Evolutionary conservation across 1,140 invertebrate genomes (phyloP), one percentile per base, ranked within the genome.

Genomic region (Drosophila sp.): DNA sequence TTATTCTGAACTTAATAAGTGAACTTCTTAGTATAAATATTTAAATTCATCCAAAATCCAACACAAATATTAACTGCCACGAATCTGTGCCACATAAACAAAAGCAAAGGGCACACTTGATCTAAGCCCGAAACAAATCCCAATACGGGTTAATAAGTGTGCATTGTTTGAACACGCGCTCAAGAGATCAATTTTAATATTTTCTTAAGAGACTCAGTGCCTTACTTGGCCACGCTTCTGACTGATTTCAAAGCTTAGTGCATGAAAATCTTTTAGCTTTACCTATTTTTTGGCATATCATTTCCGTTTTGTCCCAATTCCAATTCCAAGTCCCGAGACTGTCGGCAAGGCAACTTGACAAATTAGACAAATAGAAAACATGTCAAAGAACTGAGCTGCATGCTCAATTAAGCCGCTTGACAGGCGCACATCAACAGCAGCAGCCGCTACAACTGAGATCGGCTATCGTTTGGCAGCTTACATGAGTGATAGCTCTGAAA

Each of bases 311-410:
- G 43, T 32, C 27, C 43, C 50, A 27, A 13, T 38, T 13, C 9
- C 36, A 38, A n/a, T 34, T 61, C 43, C 16, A n/a, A 11, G n/a
- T 13, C 36, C 36, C 36, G 29, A 18, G 29, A 43, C 54, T 51
- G 61, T 48, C 46, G 61, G 50, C 72, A 81, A 77, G 66, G 57
- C 65, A 73, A 76, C 57, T 75, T 89, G 78, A 87, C 82, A 87
- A 82, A 82, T 87, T 87, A 77, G 76, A 89, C 83, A 87, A 89
- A 89, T 89, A 89, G 83, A 83, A 89, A 89, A 89, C 84, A 89
- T 89, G 84, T 83, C 83, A 77, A 89, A 89, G 69, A 84, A 78
- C 78, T 78, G 77, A 86, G 67, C 69, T 72, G 64, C 65, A 71
- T 78, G 76, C 79, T 66, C 80, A 83, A 83, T 84, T 83, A 83